Evolutionary conservation across 2,888 invertebrate species (phyloP).

Genomic region (Entomobrya proxima): DNA sequence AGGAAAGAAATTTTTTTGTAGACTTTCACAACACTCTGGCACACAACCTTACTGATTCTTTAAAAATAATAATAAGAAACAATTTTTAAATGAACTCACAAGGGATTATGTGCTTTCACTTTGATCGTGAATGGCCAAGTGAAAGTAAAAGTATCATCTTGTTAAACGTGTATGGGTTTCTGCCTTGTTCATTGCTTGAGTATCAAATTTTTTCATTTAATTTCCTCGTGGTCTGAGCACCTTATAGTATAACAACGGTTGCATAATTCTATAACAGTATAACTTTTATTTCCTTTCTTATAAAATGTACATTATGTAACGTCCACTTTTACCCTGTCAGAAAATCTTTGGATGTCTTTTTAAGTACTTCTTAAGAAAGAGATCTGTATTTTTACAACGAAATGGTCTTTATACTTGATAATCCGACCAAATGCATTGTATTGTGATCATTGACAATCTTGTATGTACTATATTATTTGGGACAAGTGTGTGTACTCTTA

Average conservation of each 20-base stretch:
- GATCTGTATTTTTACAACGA: too few relatives aligned
- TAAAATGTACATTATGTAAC: background rate
- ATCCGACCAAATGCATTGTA: background rate
- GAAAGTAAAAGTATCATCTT: background rate
- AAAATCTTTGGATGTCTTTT: too few relatives aligned
- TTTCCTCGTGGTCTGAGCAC: background rate
- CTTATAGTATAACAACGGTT: background rate
- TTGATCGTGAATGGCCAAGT: conserved; percentile 4
- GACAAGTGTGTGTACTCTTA: too few relatives aligned
- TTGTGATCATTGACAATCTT: background rate
- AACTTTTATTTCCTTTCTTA: too few relatives aligned
- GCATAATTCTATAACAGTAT: too few relatives aligned
- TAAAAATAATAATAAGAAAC: background rate
- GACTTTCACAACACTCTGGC: background rate
- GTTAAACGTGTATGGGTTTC: background rate
- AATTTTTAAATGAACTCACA: conserved; percentile 37
- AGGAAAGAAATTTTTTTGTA: conserved; percentile 40
- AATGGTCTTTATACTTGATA: background rate
- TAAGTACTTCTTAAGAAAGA: too few relatives aligned
- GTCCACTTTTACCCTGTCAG: background rate
- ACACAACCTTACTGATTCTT: background rate
- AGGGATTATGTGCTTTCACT: conserved; percentile 29
- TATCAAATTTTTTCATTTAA: too few relatives aligned
- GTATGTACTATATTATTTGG: too few relatives aligned
- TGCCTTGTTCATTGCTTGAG: background rate